Evolutionary conservation across 2,113 vertebrate genomes (phyloP).

Genomic region (Solea solea): DNA sequence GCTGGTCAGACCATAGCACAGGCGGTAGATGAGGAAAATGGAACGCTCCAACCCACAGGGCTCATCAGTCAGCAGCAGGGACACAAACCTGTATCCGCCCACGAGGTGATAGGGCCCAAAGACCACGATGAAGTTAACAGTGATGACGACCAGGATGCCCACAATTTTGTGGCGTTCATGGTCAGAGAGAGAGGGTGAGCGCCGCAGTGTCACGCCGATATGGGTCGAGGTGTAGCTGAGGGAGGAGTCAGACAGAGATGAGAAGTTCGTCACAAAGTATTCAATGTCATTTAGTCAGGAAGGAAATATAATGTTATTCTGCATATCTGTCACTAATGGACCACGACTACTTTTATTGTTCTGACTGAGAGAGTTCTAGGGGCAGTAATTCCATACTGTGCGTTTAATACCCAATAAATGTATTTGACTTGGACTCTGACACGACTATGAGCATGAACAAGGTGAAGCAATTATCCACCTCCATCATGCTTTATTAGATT

Average conservation of each 20-base stretch:
- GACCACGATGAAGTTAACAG: conserved; percentile 80
- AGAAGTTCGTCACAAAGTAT: background rate
- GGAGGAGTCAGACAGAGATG: conserved; percentile 13
- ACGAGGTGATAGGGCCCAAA: conserved; percentile 84
- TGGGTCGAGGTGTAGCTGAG: conserved; percentile 80
- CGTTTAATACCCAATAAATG: too few relatives aligned
- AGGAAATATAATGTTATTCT: too few relatives aligned
- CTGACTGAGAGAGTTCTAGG: too few relatives aligned
- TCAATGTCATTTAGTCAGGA: background rate
- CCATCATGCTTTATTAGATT: too few relatives aligned
- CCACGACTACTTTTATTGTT: too few relatives aligned
- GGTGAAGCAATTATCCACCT: too few relatives aligned
- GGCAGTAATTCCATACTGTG: too few relatives aligned
- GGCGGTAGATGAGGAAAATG: conserved; percentile 78
- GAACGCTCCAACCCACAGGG: conserved; percentile 75
- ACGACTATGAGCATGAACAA: too few relatives aligned
- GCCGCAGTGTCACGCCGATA: conserved; percentile 75
- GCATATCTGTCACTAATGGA: too few relatives aligned
- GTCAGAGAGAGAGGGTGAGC: conserved; percentile 77
- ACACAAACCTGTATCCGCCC: conserved; percentile 79
- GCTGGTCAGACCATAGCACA: conserved; percentile 84
- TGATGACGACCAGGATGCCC: conserved; percentile 80
- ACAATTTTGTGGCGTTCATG: conserved; percentile 80
- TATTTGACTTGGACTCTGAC: too few relatives aligned
- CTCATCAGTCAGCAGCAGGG: conserved; percentile 72